Evolutionary conservation across 2,888 invertebrate species (phyloP).

Genomic region (Lithophane socia): DNA sequence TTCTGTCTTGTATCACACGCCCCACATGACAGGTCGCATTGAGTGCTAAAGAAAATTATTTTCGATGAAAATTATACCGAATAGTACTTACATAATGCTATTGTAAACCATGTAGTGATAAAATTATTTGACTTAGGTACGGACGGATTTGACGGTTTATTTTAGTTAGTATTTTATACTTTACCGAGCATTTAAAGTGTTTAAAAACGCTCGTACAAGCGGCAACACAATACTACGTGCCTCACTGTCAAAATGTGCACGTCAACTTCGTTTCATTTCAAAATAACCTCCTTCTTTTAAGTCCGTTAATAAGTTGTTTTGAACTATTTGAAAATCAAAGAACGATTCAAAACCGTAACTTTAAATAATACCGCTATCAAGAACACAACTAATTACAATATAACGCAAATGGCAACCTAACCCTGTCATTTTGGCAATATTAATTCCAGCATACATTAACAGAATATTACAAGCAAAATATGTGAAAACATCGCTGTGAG

Average conservation of each 20-base stretch:
- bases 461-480: slow-evolving; percentile 64
- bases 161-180: not conserved
- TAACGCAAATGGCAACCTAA: slow-evolving; percentile 27
- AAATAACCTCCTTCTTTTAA: too few relatives aligned
- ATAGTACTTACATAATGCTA: too few relatives aligned
- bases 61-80: too few relatives aligned
- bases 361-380: slow-evolving; percentile 19
- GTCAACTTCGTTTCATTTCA: not conserved
- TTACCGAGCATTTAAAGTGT: not conserved
- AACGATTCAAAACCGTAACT: slow-evolving; percentile 14
- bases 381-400: slow-evolving; percentile 36
- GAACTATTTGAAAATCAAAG: not conserved
- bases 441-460: slow-evolving; percentile 57
- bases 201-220: not conserved
- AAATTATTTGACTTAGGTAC: not conserved
- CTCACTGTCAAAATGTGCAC: not conserved
- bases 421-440: slow-evolving; percentile 41
- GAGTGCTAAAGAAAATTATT: not conserved
- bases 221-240: not conserved
- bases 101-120: not conserved
- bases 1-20: not conserved
- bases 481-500: slow-evolving; percentile 56
- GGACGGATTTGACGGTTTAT: too few relatives aligned
- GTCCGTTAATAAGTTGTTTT: not conserved
- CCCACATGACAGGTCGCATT: not conserved